Conservation (phyloP, 2,888 invertebrate species). For the Lithophane socia region DNA sequence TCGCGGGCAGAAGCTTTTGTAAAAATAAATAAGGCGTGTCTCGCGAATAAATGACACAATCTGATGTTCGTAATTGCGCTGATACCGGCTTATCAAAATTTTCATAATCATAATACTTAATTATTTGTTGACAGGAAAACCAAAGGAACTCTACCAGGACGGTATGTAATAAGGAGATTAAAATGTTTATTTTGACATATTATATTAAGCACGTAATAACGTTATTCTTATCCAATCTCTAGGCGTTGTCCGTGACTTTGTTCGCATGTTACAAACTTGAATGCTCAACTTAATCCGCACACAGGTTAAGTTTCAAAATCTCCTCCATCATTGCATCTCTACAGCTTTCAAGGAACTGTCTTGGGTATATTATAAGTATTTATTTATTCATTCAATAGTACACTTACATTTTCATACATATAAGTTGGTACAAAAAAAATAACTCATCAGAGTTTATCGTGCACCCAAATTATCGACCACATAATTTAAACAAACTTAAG, state of each 20-base stretch:
- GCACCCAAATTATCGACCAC: no score
- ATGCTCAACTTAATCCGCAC: neutral
- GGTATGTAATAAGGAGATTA: conserved; percentile 74
- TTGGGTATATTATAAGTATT: no score
- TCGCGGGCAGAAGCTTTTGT: no score
- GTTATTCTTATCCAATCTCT: neutral
- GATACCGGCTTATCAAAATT: conserved; percentile 34
- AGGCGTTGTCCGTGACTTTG: neutral
- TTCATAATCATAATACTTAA: conserved; percentile 16
- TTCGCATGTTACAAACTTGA: neutral
- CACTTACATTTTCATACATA: no score
- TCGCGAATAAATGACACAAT: conserved; percentile 2
- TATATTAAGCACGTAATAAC: neutral
- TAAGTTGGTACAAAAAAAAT: no score
- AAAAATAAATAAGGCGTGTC: neutral
- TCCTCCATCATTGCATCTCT: neutral
- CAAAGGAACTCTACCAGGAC: conserved; percentile 84
- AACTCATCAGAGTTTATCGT: no score
- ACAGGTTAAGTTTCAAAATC: neutral
- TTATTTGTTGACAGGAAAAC: conserved; percentile 81
- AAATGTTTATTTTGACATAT: neutral
- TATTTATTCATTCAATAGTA: no score
- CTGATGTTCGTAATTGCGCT: conserved; percentile 9
- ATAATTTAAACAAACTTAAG: no score
- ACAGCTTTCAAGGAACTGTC: neutral